Conservation (phyloP, 2,113 vertebrate genomes). For the Alosa alosa region DNA sequence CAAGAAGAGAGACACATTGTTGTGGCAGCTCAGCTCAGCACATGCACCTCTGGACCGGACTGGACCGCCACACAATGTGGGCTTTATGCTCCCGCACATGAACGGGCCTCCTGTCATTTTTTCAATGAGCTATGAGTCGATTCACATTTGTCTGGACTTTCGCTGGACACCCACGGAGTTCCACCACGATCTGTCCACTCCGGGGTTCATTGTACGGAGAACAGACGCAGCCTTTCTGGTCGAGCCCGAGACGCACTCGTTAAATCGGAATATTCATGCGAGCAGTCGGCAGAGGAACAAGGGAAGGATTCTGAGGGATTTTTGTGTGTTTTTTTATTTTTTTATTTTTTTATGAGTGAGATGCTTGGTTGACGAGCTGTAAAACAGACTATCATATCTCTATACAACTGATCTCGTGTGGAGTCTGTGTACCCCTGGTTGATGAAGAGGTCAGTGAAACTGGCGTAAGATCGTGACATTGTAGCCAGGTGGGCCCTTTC, state of each 20-base stretch:
- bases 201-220: constrained; percentile 41
- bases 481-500: too few relatives aligned
- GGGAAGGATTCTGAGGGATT: constrained; percentile 19
- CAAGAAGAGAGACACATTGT: neutral
- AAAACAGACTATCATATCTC: too few relatives aligned
- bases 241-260: constrained; percentile 2
- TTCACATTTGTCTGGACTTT: constrained; percentile 63
- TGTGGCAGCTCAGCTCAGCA: constrained; percentile 17
- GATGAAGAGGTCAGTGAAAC: neutral
- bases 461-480: neutral
- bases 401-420: neutral
- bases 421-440: neutral
- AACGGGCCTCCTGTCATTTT: constrained; percentile 40
- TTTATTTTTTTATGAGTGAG: neutral
- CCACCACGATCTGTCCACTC: constrained; percentile 41
- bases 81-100: constrained; percentile 40
- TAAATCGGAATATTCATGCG: constrained; percentile 35
- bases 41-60: constrained; percentile 23
- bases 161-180: constrained; percentile 56
- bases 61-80: constrained; percentile 35
- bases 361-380: neutral
- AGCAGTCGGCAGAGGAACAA: constrained; percentile 18
- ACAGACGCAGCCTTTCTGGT: constrained; percentile 39
- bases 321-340: neutral
- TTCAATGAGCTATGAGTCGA: constrained; percentile 64